These are phyloP conservation scores for Enteromius argenteus DNA, from an alignment of 2,797 vertebrate genomes.

Conservation along the genomic window DNA sequence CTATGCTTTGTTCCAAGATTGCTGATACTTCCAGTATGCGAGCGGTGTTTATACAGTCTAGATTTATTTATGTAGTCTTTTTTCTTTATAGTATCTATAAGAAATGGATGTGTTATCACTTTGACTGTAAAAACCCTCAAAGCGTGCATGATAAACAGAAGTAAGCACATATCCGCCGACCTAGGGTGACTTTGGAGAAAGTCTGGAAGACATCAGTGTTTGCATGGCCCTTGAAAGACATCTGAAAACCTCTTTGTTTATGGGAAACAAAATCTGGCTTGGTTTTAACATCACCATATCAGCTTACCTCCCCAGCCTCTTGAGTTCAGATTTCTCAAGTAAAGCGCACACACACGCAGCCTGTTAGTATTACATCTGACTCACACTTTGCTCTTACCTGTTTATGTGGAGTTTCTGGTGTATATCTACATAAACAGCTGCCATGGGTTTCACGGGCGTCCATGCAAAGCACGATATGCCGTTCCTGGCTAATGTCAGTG, in stretches of 20 bases:
- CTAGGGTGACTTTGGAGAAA: slow-evolving; percentile 8
- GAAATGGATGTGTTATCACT: slow-evolving; percentile 1
- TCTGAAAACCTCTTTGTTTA: slow-evolving; percentile 54
- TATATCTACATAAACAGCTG: slow-evolving; percentile 63
- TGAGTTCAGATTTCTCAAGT: slow-evolving; percentile 47
- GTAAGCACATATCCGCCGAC: slow-evolving; percentile 10
- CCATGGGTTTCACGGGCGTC: slow-evolving; percentile 50
- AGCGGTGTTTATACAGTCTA: background rate
- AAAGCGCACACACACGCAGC: slow-evolving; percentile 55
- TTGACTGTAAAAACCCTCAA: slow-evolving; percentile 9
- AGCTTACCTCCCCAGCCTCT: slow-evolving; percentile 59
- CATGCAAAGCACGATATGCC: slow-evolving; percentile 60
- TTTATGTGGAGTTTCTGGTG: slow-evolving; percentile 47
- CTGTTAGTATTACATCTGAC: slow-evolving; percentile 61
- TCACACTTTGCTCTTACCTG: slow-evolving; percentile 30
- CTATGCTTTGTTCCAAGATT: background rate
- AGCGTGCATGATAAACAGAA: slow-evolving; percentile 8
- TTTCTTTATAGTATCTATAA: background rate
- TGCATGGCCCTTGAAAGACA: slow-evolving; percentile 28
- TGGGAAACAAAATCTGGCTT: slow-evolving; percentile 47
- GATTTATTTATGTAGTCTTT: background rate
- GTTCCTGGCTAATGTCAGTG: slow-evolving; percentile 76
- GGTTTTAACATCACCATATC: slow-evolving; percentile 59
- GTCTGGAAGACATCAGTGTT: slow-evolving; percentile 65
- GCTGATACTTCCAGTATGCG: background rate